Percentiles rank a stretch among this genome's conserved stretches.
These are phyloP conservation scores for Microctonus aethiopoides DNA, from an alignment of 2,888 invertebrate genomes.

Conservation along the genomic window DNA sequence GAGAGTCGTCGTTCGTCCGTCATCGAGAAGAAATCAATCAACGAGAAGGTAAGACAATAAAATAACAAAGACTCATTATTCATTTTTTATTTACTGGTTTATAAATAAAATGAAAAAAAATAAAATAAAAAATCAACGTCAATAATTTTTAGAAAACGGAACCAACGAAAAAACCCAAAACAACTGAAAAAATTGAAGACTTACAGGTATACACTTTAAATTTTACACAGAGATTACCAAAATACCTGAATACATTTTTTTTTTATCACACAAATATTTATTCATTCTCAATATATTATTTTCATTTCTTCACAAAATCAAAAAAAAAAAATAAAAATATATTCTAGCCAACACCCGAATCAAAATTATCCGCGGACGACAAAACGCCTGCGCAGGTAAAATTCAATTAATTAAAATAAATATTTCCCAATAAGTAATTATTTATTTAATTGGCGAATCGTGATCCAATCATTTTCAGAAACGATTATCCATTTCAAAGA, in stretches of 20 bases:
- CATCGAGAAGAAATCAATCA: constrained; percentile 60
- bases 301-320: constrained; percentile 18
- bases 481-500: constrained; percentile 44
- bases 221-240: constrained; percentile 12
- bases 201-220: constrained; percentile 46
- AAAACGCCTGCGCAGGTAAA: constrained; percentile 48
- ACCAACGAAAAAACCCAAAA: constrained; percentile 44
- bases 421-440: background rate
- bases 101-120: constrained; percentile 1
- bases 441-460: constrained; percentile 16
- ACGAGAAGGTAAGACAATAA: constrained; percentile 51
- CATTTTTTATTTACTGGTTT: background rate
- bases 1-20: constrained; percentile 69
- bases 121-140: constrained; percentile 1
- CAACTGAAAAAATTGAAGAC: constrained; percentile 44
- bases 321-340: no score
- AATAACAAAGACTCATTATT: constrained; percentile 25
- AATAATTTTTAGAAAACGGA: constrained; percentile 50
- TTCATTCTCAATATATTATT: constrained; percentile 1
- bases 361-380: constrained; percentile 41
- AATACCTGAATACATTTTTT: background rate
- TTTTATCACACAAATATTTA: background rate
- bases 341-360: constrained; percentile 42
- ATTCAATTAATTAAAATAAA: background rate
- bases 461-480: constrained; percentile 37